These are phyloP conservation scores for Clostera curtula DNA, from an alignment of 2,888 invertebrate genomes.

Conservation along the genomic window DNA sequence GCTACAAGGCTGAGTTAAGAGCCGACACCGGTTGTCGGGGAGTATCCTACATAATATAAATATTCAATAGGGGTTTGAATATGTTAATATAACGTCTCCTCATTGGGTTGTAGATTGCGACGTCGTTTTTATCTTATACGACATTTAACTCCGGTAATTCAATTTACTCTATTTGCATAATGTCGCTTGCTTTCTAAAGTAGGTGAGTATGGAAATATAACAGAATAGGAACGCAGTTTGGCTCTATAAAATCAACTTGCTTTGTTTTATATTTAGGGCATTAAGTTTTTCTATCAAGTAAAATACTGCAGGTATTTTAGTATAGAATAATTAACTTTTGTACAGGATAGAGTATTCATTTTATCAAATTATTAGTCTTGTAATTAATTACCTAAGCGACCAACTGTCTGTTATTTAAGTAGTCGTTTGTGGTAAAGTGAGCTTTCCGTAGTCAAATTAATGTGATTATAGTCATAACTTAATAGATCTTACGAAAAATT, in stretches of 20 bases:
- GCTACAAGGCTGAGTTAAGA: constrained; percentile 56
- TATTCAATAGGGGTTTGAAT: constrained; percentile 72
- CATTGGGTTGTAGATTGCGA: constrained; percentile 73
- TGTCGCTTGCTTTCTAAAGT: constrained; percentile 61
- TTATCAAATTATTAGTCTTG: too few species aligned
- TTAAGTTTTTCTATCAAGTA: too few species aligned
- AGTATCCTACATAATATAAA: constrained; percentile 54
- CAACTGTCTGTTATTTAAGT: too few species aligned
- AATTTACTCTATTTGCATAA: constrained; percentile 74
- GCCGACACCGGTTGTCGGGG: constrained; percentile 27
- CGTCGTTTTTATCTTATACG: constrained; percentile 75
- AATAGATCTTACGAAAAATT: too few species aligned
- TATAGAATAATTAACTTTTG: too few species aligned
- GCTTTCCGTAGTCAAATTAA: too few species aligned
- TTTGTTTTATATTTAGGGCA: too few species aligned
- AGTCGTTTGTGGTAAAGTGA: too few species aligned
- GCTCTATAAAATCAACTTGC: constrained; percentile 26
- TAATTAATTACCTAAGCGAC: too few species aligned
- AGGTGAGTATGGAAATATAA: constrained; percentile 68
- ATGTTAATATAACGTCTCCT: constrained; percentile 69
- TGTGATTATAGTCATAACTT: too few species aligned
- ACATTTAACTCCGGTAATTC: constrained; percentile 75
- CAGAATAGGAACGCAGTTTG: constrained; percentile 25
- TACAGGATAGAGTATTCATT: too few species aligned
- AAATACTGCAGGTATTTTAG: too few species aligned